Percentiles rank a stretch among this genome's conserved stretches.
phyloP scores from a whole-genome alignment of 2,797 vertebrate genomes.

The Zenarchopterus dispar region DNA sequence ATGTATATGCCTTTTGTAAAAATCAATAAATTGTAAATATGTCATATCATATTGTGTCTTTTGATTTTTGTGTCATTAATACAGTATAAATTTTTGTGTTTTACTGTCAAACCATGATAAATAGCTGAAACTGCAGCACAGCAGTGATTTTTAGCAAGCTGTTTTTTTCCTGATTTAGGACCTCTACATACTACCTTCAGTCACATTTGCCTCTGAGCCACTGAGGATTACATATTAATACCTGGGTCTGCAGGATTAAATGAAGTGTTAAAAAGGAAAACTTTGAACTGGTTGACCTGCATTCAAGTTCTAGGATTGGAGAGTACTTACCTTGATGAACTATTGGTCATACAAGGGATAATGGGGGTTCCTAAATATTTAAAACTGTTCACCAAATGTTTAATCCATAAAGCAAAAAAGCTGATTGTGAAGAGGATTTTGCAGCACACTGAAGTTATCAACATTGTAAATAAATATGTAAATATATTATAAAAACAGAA shows the following conservation, averaged over 20 bases:
- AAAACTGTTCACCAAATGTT: slow-evolving; percentile 50
- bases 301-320: slow-evolving; percentile 33
- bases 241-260: too few species aligned
- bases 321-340: slow-evolving; percentile 36
- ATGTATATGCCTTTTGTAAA: slow-evolving; percentile 32
- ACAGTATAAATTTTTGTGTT: neutral
- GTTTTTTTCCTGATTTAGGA: neutral
- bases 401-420: slow-evolving; percentile 11
- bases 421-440: too few species aligned
- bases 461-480: too few species aligned
- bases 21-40: slow-evolving; percentile 72
- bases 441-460: too few species aligned
- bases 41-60: slow-evolving; percentile 9
- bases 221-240: slow-evolving; percentile 15
- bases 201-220: slow-evolving; percentile 7
- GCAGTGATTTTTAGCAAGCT: slow-evolving; percentile 1
- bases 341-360: slow-evolving; percentile 52
- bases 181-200: neutral
- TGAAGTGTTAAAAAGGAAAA: too few species aligned
- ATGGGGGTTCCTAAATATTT: slow-evolving; percentile 32
- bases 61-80: neutral
- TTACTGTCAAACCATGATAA: neutral
- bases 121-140: neutral
- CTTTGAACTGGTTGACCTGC: neutral
- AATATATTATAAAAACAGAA: too few species aligned